Base-by-base conservation (phyloP, 1,140 invertebrate species). In the Dermatophagoides farinae region DNA sequence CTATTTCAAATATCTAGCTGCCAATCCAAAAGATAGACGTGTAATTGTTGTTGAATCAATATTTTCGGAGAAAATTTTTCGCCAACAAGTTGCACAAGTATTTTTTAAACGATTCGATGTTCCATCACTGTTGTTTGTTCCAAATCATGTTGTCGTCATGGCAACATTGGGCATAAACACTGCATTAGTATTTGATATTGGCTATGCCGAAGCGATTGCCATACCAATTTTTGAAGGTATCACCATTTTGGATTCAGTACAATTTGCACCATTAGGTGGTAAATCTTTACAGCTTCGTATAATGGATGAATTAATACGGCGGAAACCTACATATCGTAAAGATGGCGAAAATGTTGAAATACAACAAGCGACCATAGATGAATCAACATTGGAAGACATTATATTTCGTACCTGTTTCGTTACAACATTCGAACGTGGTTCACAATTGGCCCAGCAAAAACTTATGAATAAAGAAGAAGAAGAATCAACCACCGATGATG, bases 31-130 rank as follows among this genome's bases (percentile, higher is more conserved):
- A 72, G 90, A 96, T 67, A 76, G 88, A 16, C 82, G 83, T 69
- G 80, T 97, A 55, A 82, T 96, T 0, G 77, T 97, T 51, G 80
- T 95, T 38, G 91, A 97, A 73, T 92, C 88, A 39, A 73, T 93
- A 6, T 75, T 95, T 22, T 82, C 81, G 41, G 81, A 86, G 0
- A 84, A 85, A 1, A 69, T 80, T 46, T 85, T 90, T 65, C 75
- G 87, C 65, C 82, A 93, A 65, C 86, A 82, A 0, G 71, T 97
- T 1, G 89, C 88, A 0, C 86, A 85, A 74, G 88, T 95, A 16
- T 75, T 97, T 11, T 97, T 91, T 69, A 76, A 78, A 47, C 88
- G 96, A 71, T 96, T 85, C 76, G 89, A 95, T 79, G 86, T 82
- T 43, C 75, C 79, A 0, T 81, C 80, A 1, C 70, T 85, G 25